Base-by-base conservation (phyloP, 2,888 invertebrate species). In the Pherbina coryleti region DNA sequence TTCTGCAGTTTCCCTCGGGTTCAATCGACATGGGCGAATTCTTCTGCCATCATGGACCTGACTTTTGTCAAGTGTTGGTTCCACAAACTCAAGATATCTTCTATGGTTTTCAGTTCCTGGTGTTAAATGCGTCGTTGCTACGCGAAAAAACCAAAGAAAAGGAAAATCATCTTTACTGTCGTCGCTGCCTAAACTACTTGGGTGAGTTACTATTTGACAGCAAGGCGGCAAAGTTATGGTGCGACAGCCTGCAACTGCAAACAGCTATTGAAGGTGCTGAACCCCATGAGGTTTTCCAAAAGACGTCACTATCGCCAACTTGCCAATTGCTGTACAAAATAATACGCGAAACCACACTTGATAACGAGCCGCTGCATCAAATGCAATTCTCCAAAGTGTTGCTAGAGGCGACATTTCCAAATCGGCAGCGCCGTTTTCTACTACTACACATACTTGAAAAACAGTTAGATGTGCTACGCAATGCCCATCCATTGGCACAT, bases 1-100 rank as follows among this genome's bases (percentile, higher is more conserved):
- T 88, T 44, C 82, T 87, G 0, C 88, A 89, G 75, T 89, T 83
- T 69, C 88, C 89, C 14, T 86, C 84, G 3, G 85, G 88, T 2
- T 79, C 87, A 4, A 84, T 88, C 25, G 89, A 89, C 79, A 83
- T 86, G 7, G 83, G 83, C 22, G 88, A 88, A 49, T 88, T 88
- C 79, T 88, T 89, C 31, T 88, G 88, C 44, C 86, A 86, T 75
- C 86, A 87, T 75, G 85, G 83, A 4, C 82, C 84, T 0, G 81
- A 82, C n/a, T 82, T 82, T 9, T 80, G 80, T 19, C 78, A 82
- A n/a, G 78, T 82, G 4, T 75, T 89, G 62, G 80, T 88, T 44
- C 88, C 88, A 2, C 77, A 79, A 0, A 14, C 8, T 2, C 72
- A 25, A 0, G 86, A 88, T 49, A 77, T 88, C 4, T 89, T 85